Evolutionary conservation across 2,113 vertebrate species (phyloP).

Genomic region (Pterocles burchelli): DNA sequence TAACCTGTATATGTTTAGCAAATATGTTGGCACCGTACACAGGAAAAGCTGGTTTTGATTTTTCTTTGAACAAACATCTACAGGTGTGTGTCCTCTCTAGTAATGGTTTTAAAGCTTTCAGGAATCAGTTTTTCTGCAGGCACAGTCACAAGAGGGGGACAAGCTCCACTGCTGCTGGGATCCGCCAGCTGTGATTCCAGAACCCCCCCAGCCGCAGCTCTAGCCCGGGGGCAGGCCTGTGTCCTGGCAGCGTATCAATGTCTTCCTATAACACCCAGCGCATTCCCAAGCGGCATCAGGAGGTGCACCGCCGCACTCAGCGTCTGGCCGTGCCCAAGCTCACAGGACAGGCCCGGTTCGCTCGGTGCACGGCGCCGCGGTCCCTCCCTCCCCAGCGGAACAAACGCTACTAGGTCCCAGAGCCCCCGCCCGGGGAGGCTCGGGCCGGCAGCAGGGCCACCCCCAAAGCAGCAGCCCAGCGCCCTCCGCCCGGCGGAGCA

Average conservation of each 20-base stretch:
- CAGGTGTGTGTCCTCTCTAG: fast-evolving
- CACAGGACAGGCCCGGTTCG: fast-evolving
- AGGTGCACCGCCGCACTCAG: fast-evolving
- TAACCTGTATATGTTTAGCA: fast-evolving
- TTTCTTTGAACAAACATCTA: background rate
- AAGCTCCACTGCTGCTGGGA: fast-evolving
- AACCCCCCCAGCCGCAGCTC: background rate
- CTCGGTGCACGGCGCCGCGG: too few relatives aligned
- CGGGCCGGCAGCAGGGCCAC: too few relatives aligned
- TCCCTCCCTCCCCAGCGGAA: background rate
- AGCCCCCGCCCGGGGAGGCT: background rate
- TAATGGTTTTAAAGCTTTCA: background rate
- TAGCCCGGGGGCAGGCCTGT: fast-evolving
- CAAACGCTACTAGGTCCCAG: background rate
- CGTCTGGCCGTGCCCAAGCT: background rate
- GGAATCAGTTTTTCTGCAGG: background rate
- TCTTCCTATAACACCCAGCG: fast-evolving
- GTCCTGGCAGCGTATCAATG: fast-evolving
- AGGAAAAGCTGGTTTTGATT: background rate
- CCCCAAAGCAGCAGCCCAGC: background rate
- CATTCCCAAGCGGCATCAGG: fast-evolving
- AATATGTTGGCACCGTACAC: fast-evolving
- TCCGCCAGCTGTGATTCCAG: fast-evolving
- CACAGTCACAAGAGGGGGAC: too few relatives aligned
- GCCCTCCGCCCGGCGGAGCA: background rate